These are phyloP conservation scores for Emesis russula DNA, from an alignment of 2,888 invertebrate species.

Conservation along the genomic window DNA sequence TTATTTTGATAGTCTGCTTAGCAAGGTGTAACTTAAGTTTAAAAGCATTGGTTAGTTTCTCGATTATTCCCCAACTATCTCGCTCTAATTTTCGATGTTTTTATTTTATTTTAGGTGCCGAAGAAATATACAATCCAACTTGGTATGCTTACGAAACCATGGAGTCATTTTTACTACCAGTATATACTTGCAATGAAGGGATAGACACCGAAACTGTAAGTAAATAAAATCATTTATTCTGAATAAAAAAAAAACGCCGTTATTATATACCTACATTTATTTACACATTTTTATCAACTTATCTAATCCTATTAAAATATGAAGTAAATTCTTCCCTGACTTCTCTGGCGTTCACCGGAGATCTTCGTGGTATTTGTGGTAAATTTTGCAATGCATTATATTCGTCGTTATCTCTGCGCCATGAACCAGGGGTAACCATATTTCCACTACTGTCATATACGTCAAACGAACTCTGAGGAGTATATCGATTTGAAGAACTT, in stretches of 20 bases:
- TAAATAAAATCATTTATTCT: not conserved
- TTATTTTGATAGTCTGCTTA: too few relatives aligned
- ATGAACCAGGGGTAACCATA: constrained; percentile 69
- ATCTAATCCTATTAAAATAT: constrained; percentile 75
- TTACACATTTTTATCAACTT: too few relatives aligned
- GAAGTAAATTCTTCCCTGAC: constrained; percentile 83
- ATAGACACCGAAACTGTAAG: constrained; percentile 71
- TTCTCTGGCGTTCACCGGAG: constrained; percentile 72
- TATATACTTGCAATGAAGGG: constrained; percentile 50
- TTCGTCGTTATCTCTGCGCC: constrained; percentile 61
- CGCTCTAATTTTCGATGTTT: too few relatives aligned
- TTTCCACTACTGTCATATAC: constrained; percentile 63
- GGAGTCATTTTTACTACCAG: too few relatives aligned
- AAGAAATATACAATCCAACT: too few relatives aligned
- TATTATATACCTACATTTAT: too few relatives aligned
- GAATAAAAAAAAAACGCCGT: too few relatives aligned
- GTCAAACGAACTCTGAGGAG: constrained; percentile 85
- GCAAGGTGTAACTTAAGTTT: too few relatives aligned
- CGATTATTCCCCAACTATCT: too few relatives aligned
- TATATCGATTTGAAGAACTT: constrained; percentile 85
- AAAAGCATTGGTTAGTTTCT: too few relatives aligned
- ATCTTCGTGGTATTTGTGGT: constrained; percentile 71
- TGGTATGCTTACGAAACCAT: too few relatives aligned
- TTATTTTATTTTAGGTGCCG: too few relatives aligned
- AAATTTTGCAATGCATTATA: constrained; percentile 76